Evolutionary conservation across 1,140 invertebrate species (phyloP).

Genomic region (Achroia grisella): DNA sequence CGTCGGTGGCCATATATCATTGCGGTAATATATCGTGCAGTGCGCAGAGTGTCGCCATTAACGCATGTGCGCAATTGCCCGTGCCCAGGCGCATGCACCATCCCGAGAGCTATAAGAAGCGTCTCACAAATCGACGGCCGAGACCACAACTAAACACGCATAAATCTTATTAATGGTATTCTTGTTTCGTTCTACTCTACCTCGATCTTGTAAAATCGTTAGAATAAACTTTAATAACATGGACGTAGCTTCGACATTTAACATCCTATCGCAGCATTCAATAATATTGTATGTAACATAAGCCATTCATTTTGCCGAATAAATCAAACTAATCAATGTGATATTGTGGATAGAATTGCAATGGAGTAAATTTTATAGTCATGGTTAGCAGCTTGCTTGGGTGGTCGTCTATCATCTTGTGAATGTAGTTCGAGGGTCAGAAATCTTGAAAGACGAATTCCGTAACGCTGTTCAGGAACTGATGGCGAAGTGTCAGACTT

Average conservation of each 20-base stretch:
- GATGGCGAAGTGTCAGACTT: constrained; percentile 47
- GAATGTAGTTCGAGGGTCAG: constrained; percentile 46
- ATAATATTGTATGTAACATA: constrained; percentile 6
- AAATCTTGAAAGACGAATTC: constrained; percentile 25
- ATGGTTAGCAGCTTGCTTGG: constrained; percentile 28
- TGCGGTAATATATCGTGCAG: constrained; percentile 61
- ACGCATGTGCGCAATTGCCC: constrained; percentile 62
- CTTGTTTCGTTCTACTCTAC: constrained; percentile 61
- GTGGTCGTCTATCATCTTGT: constrained; percentile 41
- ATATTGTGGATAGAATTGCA: constrained; percentile 41
- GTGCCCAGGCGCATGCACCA: constrained; percentile 33
- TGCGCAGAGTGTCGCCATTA: constrained; percentile 69
- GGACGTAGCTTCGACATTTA: constrained; percentile 21
- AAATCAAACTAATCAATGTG: constrained; percentile 40
- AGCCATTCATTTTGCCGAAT: constrained; percentile 35
- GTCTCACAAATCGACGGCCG: constrained; percentile 60
- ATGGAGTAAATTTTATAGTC: constrained; percentile 16
- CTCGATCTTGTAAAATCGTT: constrained; percentile 53
- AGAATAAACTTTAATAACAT: constrained; percentile 28
- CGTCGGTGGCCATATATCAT: constrained; percentile 67
- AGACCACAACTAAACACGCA: constrained; percentile 54
- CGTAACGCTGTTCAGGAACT: constrained; percentile 29
- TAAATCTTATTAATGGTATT: constrained; percentile 70
- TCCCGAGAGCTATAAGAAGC: constrained; percentile 46
- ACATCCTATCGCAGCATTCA: not conserved